Base-by-base conservation (phyloP, 2,888 invertebrate genomes). In the Dynastes maya region DNA sequence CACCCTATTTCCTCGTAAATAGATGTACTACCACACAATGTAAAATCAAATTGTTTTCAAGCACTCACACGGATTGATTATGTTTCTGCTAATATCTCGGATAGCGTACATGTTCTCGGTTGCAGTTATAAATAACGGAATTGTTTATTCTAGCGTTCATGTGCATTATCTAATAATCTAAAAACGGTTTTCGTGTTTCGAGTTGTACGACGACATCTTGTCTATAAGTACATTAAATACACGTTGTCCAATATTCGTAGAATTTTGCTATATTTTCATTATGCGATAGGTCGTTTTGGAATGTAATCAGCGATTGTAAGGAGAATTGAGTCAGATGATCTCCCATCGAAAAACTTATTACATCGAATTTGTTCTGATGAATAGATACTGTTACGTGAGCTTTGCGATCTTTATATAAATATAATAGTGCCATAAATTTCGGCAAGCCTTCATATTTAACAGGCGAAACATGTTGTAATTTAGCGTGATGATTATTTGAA, bases 111-210 rank as follows among this genome's bases (percentile, higher is more conserved):
- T 61, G 22, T 61, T 61, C 61, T 27, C 61, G 9, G 61, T 61
- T 61, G 61, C 61, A 61, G 22, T 27, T 27, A 61, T 22, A 61
- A 61, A 27, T 61, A 61, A 16, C 61, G 22, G 61, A 16, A 61
- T 29, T 61, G 8, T 61, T 61, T 61, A 29, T 22, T 58, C 37
- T 58, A n/a, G 55, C 37, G 40, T 72, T 58, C 37, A 45, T 45
- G 58, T 72, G 58, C 40, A 71, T 55, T 71, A 71, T 71, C 72
- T 45, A 40, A 16, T 61, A 16, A 72, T 72, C 72, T 72, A 61
- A 72, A 72, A 72, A 72, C 61, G 58, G 8, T 61, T 72, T 72
- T 58, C 61, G 11, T 72, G 72, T 72, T 40, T 45, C 2, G 11
- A 5, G 8, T 61, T 40, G 37, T 58, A 16, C 40, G 37, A 40